These are phyloP conservation scores for Drosophila mimica DNA, from an alignment of 2,888 invertebrate genomes.

Conservation along the genomic window DNA sequence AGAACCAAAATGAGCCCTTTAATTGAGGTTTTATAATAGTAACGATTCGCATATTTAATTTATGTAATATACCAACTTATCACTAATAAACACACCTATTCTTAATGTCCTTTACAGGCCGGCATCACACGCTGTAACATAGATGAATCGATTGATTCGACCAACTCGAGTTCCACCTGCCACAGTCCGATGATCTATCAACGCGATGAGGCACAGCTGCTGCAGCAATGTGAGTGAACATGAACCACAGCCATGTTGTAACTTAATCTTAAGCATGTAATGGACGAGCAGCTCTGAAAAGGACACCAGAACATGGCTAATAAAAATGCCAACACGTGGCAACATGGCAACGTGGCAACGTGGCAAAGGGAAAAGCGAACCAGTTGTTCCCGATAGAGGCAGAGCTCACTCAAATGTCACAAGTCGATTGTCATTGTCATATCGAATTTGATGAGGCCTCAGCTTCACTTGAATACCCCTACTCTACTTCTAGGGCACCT, in stretches of 20 bases:
- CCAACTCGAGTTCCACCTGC: slow-evolving; percentile 84
- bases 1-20: neutral
- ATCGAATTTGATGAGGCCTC: slow-evolving; percentile 71
- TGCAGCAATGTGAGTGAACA: slow-evolving; percentile 77
- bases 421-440: slow-evolving; percentile 77
- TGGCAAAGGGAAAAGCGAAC: too few species aligned
- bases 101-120: slow-evolving; percentile 68
- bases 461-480: slow-evolving; percentile 21
- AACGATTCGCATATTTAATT: neutral
- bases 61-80: neutral
- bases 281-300: slow-evolving; percentile 11
- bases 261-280: slow-evolving; percentile 42
- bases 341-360: slow-evolving; percentile 12
- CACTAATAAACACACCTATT: too few species aligned
- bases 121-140: slow-evolving; percentile 85
- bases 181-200: slow-evolving; percentile 85
- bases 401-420: slow-evolving; percentile 60
- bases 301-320: slow-evolving; percentile 48
- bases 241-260: slow-evolving; percentile 61
- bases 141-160: slow-evolving; percentile 85
- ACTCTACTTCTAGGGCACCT: slow-evolving; percentile 6
- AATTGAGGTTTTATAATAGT: neutral
- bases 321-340: slow-evolving; percentile 63
- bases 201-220: slow-evolving; percentile 83
- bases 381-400: slow-evolving; percentile 2